Conservation (phyloP, 1,140 invertebrate genomes). For the Dreissena polymorpha region DNA sequence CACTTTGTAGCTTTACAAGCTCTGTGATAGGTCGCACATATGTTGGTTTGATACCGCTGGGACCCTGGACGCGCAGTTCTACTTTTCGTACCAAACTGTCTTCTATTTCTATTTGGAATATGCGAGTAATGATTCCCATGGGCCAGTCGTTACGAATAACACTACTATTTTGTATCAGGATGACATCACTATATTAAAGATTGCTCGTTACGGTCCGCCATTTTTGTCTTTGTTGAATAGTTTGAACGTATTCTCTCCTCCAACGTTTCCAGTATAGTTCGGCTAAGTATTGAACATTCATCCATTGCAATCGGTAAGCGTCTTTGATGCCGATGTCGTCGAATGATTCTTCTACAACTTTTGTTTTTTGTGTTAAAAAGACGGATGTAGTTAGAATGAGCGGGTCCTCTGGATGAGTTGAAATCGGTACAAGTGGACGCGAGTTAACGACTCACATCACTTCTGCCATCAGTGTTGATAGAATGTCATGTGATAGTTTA, state of each 20-base stretch:
- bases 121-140: constrained; percentile 39
- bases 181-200: constrained; percentile 50
- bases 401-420: constrained; percentile 43
- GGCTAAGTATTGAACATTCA: constrained; percentile 44
- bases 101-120: too few relatives aligned
- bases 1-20: too few relatives aligned
- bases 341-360: background rate
- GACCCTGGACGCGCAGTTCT: too few relatives aligned
- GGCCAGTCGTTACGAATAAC: constrained; percentile 52
- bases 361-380: constrained; percentile 51
- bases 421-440: constrained; percentile 46
- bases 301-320: constrained; percentile 48
- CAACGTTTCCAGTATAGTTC: constrained; percentile 55
- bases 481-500: constrained; percentile 14
- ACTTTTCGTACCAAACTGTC: too few relatives aligned
- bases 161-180: constrained; percentile 41
- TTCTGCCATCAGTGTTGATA: constrained; percentile 54
- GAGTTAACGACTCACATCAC: constrained; percentile 51
- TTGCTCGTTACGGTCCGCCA: constrained; percentile 16
- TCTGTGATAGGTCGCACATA: too few relatives aligned
- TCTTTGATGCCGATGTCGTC: constrained; percentile 15
- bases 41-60: too few relatives aligned
- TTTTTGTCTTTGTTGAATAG: constrained; percentile 50
- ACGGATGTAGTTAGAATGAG: constrained; percentile 44
- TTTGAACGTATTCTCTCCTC: constrained; percentile 43